Evolutionary conservation across 2,888 invertebrate genomes (phyloP).

Genomic region (Ischnus inquisitorius): DNA sequence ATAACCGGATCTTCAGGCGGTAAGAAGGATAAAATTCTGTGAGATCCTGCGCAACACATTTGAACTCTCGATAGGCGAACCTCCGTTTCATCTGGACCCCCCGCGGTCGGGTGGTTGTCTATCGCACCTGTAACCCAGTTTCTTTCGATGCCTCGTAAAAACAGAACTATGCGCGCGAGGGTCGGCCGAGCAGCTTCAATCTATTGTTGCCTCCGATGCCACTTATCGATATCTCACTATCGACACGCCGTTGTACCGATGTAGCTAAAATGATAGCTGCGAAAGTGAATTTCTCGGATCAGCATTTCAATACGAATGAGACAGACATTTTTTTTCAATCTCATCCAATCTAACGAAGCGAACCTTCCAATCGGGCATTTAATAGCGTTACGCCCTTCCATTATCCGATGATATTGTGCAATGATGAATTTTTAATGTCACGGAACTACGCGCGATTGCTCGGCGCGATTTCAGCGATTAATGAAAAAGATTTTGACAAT

Average conservation of each 20-base stretch:
- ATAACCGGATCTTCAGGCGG: too few species aligned
- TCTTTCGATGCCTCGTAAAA: conserved; percentile 75
- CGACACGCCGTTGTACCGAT: neutral
- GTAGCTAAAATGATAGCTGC: conserved; percentile 13
- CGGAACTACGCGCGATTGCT: too few species aligned
- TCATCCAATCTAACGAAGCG: neutral
- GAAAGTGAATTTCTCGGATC: conserved; percentile 8
- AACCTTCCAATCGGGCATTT: neutral
- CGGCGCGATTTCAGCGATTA: too few species aligned
- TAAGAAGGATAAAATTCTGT: too few species aligned
- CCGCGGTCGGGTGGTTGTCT: conserved; percentile 17
- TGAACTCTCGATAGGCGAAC: neutral
- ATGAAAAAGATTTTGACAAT: too few species aligned
- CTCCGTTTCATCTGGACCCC: conserved; percentile 1
- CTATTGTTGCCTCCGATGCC: conserved; percentile 72
- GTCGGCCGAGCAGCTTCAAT: conserved; percentile 38
- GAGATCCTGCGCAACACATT: too few species aligned
- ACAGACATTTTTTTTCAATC: conserved; percentile 1
- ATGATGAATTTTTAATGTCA: too few species aligned
- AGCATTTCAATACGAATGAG: conserved; percentile 37
- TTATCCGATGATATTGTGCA: neutral
- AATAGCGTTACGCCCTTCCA: neutral
- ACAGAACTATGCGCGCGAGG: conserved; percentile 29
- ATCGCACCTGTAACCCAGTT: conserved; percentile 79
- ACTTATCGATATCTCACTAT: conserved; percentile 67